Base-by-base conservation (phyloP, 1,140 invertebrate genomes). In the Oedothorax gibbosus region DNA sequence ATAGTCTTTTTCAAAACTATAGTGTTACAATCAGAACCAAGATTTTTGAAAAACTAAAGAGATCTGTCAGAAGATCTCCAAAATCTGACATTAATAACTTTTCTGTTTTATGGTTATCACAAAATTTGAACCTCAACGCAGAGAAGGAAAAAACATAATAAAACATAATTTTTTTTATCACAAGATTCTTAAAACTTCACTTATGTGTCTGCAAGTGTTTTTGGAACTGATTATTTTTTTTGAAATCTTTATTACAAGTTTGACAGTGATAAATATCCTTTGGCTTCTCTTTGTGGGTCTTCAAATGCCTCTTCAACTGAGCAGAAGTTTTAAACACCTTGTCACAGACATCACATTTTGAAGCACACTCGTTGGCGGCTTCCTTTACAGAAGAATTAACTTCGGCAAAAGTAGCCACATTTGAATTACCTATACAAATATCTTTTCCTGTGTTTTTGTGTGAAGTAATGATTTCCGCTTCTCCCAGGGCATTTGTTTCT, bases 211-310 rank as follows among this genome's bases (percentile, higher is more conserved):
- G 57, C 15, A 84, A 49, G 56, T 84, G 81, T 18, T 84, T 84
- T 57, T 49, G 53, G 14, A 84, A 68, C 9, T 84, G 81, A 49
- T 66, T 66, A 64, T 76, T 84, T 60, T 73, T 73, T 50, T 84
- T 75, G n/a, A 84, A 84, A 49, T 84, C 57, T 20, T 66, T 84
- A 7, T 84, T 66, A 35, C 81, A 84, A n/a, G 49, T 60, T 49
- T 84, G 18, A 68, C 81, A 84, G 20, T 76, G 81, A 60, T 84
- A 84, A 75, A 75, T 66, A 53, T 7, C 10, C 35, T 82, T 69
- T 12, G 79, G 12, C 71, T 57, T 73, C n/a, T 57, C 72, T 9
- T 66, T 76, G 49, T 84, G 81, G 11, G 20, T 57, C 18, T 65
- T 68, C 20, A 21, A 51, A 66, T 84, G 81, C 15, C 18, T 72